Conservation (phyloP, 2,888 invertebrate species). For the Ophioninae sp. region DNA sequence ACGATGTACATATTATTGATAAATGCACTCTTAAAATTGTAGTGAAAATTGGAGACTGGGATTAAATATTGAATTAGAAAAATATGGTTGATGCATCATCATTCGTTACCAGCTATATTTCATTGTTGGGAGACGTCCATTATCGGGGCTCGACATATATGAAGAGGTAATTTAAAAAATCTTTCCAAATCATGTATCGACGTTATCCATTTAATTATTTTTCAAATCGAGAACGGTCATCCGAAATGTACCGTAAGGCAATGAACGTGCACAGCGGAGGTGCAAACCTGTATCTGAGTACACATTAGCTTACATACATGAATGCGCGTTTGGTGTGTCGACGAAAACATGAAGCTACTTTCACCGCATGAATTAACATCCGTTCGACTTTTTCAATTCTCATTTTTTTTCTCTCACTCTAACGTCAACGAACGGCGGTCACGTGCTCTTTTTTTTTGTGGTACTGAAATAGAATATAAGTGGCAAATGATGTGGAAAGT, state of each 20-base stretch:
- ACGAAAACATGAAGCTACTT: slow-evolving; percentile 50
- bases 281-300: slow-evolving; percentile 12
- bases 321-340: slow-evolving; percentile 38
- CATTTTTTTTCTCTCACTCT: slow-evolving; percentile 29
- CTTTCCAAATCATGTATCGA: slow-evolving; percentile 8
- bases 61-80: too few species aligned
- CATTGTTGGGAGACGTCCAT: background rate
- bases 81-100: background rate
- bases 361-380: slow-evolving; percentile 56
- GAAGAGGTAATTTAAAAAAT: background rate
- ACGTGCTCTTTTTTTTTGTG: slow-evolving; percentile 23
- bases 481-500: slow-evolving; percentile 43
- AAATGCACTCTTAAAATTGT: too few species aligned
- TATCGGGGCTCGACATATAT: background rate
- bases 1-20: too few species aligned
- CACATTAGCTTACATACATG: background rate
- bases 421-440: slow-evolving; percentile 18
- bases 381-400: slow-evolving; percentile 37
- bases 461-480: slow-evolving; percentile 50
- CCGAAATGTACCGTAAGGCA: slow-evolving; percentile 46
- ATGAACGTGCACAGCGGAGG: slow-evolving; percentile 17
- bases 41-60: too few species aligned
- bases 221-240: slow-evolving; percentile 27
- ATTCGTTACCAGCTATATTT: background rate
- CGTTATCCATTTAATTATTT: background rate